Conservation (phyloP, 2,113 vertebrate species). For the Lontra canadensis region DNA sequence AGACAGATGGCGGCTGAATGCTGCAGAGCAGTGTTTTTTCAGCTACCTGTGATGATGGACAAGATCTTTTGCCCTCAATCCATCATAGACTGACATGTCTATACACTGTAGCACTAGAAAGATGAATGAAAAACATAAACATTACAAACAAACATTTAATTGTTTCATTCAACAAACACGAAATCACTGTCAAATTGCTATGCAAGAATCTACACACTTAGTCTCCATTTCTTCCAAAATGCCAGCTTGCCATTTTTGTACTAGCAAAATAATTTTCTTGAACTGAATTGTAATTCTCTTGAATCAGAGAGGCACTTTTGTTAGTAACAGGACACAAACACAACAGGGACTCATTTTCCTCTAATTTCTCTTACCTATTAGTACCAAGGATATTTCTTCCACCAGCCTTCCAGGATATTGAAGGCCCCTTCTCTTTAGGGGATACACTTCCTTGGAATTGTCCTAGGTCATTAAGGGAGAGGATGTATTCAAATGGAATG, state of each 20-base stretch:
- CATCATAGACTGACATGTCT: not conserved
- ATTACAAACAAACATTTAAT: not conserved
- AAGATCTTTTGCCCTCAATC: not conserved
- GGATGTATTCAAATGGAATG: not conserved
- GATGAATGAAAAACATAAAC: not conserved
- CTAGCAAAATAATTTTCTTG: not conserved
- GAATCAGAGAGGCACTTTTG: not conserved
- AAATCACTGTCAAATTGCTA: not conserved
- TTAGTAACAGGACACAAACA: not conserved
- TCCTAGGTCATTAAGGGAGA: not conserved
- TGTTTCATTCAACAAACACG: not conserved
- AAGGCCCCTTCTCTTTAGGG: fast-evolving
- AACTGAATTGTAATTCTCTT: not conserved
- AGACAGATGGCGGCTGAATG: not conserved
- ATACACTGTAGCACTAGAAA: not conserved
- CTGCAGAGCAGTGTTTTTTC: not conserved
- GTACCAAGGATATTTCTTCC: not conserved
- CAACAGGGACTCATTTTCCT: fast-evolving
- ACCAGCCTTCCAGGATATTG: fast-evolving
- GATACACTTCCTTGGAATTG: not conserved
- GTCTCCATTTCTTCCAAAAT: not conserved
- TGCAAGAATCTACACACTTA: not conserved
- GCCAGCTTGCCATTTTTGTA: not conserved
- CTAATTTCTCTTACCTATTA: not conserved
- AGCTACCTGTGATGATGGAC: not conserved